phyloP scores from a whole-genome alignment of 2,113 vertebrate genomes.

The Carettochelys insculpta region DNA sequence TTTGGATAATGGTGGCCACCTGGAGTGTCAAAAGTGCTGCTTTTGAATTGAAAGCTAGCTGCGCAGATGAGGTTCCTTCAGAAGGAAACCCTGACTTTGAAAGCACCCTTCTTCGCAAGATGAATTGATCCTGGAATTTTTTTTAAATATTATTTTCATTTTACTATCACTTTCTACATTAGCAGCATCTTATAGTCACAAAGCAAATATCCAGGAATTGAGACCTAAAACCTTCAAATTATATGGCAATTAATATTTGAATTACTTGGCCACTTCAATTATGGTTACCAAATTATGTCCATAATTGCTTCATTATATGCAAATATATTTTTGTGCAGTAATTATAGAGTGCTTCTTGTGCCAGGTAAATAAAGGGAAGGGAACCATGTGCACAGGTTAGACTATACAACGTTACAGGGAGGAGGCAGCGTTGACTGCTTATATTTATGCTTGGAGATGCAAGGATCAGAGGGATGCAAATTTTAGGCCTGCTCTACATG shows the following conservation, averaged over 20 bases:
- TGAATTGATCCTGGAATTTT: not conserved
- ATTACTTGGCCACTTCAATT: conserved; percentile 50
- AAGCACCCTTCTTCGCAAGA: too few species aligned
- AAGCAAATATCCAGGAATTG: not conserved
- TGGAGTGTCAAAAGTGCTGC: too few species aligned
- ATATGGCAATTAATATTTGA: conserved; percentile 20
- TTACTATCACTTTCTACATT: not conserved
- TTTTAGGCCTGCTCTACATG: too few species aligned
- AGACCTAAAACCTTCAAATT: conserved; percentile 29
- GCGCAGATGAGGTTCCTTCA: too few species aligned
- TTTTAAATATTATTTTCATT: not conserved
- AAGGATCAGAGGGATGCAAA: too few species aligned
- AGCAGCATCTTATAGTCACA: not conserved
- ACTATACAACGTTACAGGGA: not conserved
- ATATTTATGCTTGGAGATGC: accelerated
- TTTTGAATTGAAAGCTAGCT: too few species aligned
- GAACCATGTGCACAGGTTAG: not conserved
- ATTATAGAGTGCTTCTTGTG: conserved; percentile 17
- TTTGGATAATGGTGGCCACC: too few species aligned
- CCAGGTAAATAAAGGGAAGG: conserved; percentile 27
- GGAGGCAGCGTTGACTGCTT: not conserved
- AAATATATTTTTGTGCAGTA: conserved; percentile 49
- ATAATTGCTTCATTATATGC: conserved; percentile 54
- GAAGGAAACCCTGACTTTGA: too few species aligned
- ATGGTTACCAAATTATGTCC: conserved; percentile 21